phyloP scores from a whole-genome alignment of 2,797 vertebrate species.

The Chaetophractus vellerosus region DNA sequence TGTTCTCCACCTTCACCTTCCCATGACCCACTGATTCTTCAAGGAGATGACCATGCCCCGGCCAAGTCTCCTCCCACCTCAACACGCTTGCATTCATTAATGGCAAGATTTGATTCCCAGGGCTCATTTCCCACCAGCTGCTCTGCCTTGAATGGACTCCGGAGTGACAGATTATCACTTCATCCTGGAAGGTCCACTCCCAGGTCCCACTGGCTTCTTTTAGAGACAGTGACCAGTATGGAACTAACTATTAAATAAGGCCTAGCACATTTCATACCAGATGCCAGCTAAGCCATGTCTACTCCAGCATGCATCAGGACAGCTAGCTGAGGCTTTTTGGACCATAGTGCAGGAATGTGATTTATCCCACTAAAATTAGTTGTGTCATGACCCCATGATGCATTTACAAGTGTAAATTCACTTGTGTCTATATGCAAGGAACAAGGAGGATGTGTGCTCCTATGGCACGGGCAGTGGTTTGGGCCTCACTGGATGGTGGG shows the following conservation, averaged over 20 bases:
- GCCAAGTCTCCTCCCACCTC: background rate
- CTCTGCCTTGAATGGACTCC: background rate
- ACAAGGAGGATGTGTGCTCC: background rate
- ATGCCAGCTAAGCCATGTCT: background rate
- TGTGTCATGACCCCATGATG: background rate
- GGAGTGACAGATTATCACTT: background rate
- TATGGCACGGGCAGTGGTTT: too few relatives aligned
- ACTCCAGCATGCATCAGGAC: background rate
- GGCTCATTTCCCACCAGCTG: background rate
- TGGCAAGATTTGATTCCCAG: background rate
- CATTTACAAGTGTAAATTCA: background rate
- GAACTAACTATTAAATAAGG: background rate
- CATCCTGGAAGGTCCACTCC: background rate
- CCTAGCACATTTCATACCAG: background rate
- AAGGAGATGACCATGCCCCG: background rate
- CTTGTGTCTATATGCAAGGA: background rate
- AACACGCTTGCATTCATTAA: background rate
- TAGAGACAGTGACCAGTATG: background rate
- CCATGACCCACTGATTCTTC: background rate
- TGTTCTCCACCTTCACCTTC: background rate
- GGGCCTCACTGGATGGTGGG: background rate
- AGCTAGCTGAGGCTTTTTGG: background rate
- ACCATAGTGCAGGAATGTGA: background rate
- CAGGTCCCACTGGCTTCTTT: background rate
- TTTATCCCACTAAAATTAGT: background rate